Evolutionary conservation across 1,140 invertebrate species (phyloP).

Genomic region (Tetragonula clypearis): DNA sequence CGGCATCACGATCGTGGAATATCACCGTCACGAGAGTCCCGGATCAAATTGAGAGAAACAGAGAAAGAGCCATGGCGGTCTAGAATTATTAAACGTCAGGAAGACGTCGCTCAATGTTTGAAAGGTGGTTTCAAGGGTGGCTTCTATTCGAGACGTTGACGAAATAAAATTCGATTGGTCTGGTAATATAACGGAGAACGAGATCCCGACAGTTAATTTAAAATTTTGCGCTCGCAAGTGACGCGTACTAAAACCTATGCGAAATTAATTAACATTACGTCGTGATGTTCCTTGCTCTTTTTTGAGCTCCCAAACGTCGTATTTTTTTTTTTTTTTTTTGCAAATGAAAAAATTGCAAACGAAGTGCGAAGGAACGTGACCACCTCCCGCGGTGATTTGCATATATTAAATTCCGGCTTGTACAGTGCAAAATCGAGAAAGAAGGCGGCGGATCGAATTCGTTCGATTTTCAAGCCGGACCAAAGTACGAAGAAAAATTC

Average conservation of each 20-base stretch:
- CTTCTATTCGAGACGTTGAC: no score
- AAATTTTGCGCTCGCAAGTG: no score
- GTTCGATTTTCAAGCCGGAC: constrained; percentile 13
- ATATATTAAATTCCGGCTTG: neutral
- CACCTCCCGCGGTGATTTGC: neutral
- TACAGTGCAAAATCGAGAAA: neutral
- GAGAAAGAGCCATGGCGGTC: neutral
- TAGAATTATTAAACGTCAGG: neutral
- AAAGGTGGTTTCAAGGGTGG: neutral
- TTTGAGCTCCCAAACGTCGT: no score
- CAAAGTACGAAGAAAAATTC: neutral
- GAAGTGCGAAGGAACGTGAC: neutral
- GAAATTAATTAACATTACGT: no score
- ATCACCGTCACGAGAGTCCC: neutral
- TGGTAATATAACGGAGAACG: no score
- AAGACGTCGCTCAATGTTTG: no score
- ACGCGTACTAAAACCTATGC: no score
- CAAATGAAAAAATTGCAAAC: no score
- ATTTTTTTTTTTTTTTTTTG: no score
- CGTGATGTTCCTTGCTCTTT: no score
- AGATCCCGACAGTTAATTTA: no score
- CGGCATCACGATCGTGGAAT: neutral
- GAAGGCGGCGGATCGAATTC: neutral
- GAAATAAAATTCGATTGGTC: no score
- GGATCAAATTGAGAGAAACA: neutral